Evolutionary conservation across 2,888 invertebrate genomes (phyloP), one percentile per base, ranked within the genome.

Genomic region (Drosophila multiciliata): DNA sequence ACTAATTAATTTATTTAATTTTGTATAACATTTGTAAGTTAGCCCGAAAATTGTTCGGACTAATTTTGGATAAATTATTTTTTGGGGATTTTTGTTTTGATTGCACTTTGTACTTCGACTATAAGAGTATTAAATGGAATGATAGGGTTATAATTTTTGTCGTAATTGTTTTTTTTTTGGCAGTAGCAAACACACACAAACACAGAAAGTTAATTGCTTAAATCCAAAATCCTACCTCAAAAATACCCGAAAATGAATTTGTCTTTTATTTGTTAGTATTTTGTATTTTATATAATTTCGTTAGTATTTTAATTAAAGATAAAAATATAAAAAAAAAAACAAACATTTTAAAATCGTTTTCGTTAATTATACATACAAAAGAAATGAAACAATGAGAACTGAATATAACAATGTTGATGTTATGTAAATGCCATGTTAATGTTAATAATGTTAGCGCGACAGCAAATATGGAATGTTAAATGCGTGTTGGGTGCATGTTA

Each of bases 231-330:
- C 93, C 92, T 93, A 93, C 93, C 93, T 93, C 93, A 90, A 93
- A 93, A 81, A 92, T 92, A 92, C 92, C 92, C 92, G 92, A 90
- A 90, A 93, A 92, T 91, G 93, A 91, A 92, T 92, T 93, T 83
- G 93, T 91, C 93, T 92, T 92, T 88, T 78, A 74, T 71, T 89
- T 75, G 81, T 88, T 81, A 78, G 81, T 81, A 71, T 84, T 71
- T 81, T n/a, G 45, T 55, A 66, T 72, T 72, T 52, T 60, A 58
- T 73, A 58, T 68, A 70, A 63, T 73, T 74, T 80, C 49, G 58
- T 82, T 82, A 75, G 77, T 78, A 63, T 60, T 55, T 78, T 61
- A 74, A 78, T 71, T 57, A 79, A 68, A 82, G 69, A 75, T 26
- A 75, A 75, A 80, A 73, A 77, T 66, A 75, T 40, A 77, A 66